A percentile compares a stretch with the other conserved stretches of the same genome.
Evolutionary conservation across 2,113 vertebrate species (phyloP).

Genomic region (Manacus vitellinus): DNA sequence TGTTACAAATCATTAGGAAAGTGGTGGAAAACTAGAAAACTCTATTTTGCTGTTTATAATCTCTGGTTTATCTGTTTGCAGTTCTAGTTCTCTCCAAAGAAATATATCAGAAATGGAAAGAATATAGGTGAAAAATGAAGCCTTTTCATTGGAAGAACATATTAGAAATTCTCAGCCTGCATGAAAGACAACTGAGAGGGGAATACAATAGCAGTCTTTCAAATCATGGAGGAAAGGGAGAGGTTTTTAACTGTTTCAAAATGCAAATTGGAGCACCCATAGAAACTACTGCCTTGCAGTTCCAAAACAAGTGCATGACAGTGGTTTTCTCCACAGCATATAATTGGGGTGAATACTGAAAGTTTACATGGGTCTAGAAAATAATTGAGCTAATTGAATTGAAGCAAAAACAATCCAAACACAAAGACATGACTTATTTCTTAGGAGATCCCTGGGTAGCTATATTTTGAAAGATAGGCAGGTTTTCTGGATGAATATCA

Average conservation of each 20-base stretch:
- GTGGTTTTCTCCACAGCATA: not conserved
- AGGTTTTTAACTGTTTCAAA: not conserved
- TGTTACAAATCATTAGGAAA: not conserved
- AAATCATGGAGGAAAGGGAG: not conserved
- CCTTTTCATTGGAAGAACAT: not conserved
- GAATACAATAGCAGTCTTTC: not conserved
- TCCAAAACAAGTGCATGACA: not conserved
- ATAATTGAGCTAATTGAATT: not conserved
- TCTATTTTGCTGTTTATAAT: not conserved
- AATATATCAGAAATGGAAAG: not conserved
- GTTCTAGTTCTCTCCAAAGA: not conserved
- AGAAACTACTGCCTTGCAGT: not conserved
- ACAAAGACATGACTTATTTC: not conserved
- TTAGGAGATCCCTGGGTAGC: not conserved
- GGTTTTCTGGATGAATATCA: not conserved
- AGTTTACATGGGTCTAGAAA: not conserved
- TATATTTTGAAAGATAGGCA: not conserved
- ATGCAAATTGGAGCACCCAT: not conserved
- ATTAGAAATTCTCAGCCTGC: not conserved
- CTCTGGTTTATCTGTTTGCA: not conserved
- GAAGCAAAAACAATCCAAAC: not conserved
- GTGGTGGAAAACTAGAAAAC: not conserved
- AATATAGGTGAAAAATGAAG: not conserved
- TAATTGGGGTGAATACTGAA: not conserved
- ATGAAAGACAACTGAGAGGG: not conserved